Percentiles rank a stretch among this genome's conserved stretches.
phyloP scores from a whole-genome alignment of 2,797 vertebrate genomes.

The Notolabrus celidotus region DNA sequence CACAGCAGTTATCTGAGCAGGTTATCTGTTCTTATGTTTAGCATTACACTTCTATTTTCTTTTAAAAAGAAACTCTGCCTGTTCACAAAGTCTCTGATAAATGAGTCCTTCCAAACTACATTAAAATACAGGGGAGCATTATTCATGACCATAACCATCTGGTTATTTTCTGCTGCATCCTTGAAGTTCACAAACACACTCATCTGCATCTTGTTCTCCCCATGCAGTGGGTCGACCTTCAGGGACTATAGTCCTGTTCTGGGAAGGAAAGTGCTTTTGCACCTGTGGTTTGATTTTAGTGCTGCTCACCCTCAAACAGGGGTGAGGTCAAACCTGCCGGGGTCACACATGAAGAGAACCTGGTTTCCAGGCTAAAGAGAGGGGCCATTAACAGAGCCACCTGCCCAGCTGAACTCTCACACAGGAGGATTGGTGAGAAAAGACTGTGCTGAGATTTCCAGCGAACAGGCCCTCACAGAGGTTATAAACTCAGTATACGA shows the following conservation, averaged over 20 bases:
- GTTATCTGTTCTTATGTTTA: conserved; percentile 19
- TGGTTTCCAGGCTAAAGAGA: conserved; percentile 56
- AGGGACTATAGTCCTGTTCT: conserved; percentile 47
- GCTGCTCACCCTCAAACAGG: conserved; percentile 53
- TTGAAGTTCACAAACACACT: conserved; percentile 33
- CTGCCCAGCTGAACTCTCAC: conserved; percentile 54
- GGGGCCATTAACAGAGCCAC: conserved; percentile 57
- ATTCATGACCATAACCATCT: conserved; percentile 37
- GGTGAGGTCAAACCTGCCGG: conserved; percentile 61
- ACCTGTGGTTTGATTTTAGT: conserved; percentile 74
- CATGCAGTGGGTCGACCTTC: conserved; percentile 34
- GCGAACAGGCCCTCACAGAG: conserved; percentile 25
- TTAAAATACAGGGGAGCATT: conserved; percentile 27
- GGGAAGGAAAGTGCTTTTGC: conserved; percentile 68
- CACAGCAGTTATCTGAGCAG: background rate
- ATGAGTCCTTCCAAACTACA: conserved; percentile 19
- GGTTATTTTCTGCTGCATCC: conserved; percentile 47
- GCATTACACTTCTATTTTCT: conserved; percentile 10
- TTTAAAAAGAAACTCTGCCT: conserved; percentile 20
- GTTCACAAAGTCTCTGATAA: conserved; percentile 30
- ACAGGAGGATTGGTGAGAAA: conserved; percentile 26
- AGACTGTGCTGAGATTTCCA: conserved; percentile 36
- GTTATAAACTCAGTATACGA: conserved; percentile 65
- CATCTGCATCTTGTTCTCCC: conserved; percentile 38
- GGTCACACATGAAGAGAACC: conserved; percentile 69